phyloP scores from a whole-genome alignment of 2,113 vertebrate species.

The Ameiurus melas region DNA sequence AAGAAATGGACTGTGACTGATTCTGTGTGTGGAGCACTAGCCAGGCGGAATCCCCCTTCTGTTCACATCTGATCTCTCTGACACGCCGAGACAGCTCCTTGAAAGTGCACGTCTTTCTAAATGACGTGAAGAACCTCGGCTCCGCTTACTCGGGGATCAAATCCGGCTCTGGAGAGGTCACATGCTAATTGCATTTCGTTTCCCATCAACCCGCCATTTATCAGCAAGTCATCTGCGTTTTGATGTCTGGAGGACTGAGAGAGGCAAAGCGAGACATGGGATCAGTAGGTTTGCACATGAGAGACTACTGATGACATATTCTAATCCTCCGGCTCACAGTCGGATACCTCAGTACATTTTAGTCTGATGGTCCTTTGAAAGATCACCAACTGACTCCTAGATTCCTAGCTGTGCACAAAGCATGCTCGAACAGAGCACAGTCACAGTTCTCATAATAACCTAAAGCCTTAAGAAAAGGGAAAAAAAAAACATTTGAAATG shows the following conservation, averaged over 20 bases:
- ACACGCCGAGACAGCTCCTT: conserved; percentile 22
- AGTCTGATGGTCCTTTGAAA: conserved; percentile 37
- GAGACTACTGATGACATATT: conserved; percentile 1
- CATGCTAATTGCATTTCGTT: conserved; percentile 1
- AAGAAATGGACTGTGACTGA: conserved; percentile 46
- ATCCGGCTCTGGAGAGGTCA: conserved; percentile 24
- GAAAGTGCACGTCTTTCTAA: background rate
- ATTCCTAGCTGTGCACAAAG: background rate
- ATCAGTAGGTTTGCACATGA: background rate
- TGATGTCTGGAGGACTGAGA: background rate
- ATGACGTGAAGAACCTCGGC: conserved; percentile 1
- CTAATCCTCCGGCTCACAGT: conserved; percentile 5
- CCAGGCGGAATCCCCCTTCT: conserved; percentile 39
- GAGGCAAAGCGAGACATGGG: background rate
- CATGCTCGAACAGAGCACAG: conserved; percentile 20
- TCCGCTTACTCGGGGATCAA: conserved; percentile 34
- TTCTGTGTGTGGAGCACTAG: conserved; percentile 33
- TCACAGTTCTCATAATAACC: background rate
- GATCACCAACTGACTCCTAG: background rate
- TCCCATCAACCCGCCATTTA: conserved; percentile 10
- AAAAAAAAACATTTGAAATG: background rate
- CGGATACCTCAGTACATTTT: background rate
- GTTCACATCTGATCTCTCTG: conserved; percentile 38
- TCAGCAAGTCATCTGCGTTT: conserved; percentile 33
- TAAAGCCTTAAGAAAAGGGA: background rate